Conservation (phyloP, 2,797 vertebrate genomes). For the Gymnopithys bicolor region DNA sequence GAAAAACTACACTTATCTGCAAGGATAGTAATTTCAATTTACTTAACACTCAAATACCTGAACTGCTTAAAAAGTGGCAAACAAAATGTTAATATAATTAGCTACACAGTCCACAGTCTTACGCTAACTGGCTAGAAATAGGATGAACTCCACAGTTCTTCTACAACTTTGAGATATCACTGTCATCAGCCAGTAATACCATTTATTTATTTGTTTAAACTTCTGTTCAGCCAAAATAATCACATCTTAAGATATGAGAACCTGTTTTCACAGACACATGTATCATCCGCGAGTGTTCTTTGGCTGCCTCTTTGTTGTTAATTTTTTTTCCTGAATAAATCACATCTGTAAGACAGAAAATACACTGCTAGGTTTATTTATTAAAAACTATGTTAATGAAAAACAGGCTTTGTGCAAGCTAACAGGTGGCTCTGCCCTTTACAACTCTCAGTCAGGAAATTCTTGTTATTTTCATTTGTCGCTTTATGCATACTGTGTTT, state of each 20-base stretch:
- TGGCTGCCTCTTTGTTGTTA: not conserved
- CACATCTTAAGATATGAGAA: not conserved
- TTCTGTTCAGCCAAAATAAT: constrained; percentile 33
- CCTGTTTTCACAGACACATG: constrained; percentile 21
- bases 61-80: not conserved
- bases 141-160: not conserved
- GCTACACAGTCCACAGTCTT: not conserved
- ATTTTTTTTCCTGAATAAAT: constrained; percentile 25
- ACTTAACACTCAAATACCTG: not conserved
- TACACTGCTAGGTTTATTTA: constrained; percentile 1
- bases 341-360: constrained; percentile 1
- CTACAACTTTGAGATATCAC: not conserved
- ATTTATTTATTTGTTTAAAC: constrained; percentile 32
- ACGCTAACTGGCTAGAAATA: not conserved
- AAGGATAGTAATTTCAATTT: not conserved
- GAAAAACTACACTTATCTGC: not conserved
- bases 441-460: not conserved
- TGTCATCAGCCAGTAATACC: not conserved
- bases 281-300: not conserved
- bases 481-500: not conserved
- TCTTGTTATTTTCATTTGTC: not conserved
- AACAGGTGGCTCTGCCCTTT: not conserved
- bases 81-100: not conserved
- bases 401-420: not conserved
- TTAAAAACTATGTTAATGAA: not conserved